Percentiles rank a stretch among this genome's conserved stretches.
phyloP scores from a whole-genome alignment of 1,140 invertebrate species.

The Platorchestia sp. region DNA sequence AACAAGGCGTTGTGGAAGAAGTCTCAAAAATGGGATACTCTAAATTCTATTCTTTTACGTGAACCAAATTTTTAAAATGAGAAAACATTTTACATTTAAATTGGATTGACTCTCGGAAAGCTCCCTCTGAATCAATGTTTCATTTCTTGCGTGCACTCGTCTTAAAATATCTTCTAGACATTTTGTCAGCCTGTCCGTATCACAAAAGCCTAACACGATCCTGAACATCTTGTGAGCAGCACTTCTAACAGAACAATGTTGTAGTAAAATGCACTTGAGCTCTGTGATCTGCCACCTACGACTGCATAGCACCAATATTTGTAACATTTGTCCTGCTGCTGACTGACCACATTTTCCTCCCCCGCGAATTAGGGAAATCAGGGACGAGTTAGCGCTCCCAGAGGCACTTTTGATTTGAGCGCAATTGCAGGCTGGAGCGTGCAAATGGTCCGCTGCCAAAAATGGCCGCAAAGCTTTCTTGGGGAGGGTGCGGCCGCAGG shows the following conservation, averaged over 20 bases:
- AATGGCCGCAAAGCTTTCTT: constrained; percentile 33
- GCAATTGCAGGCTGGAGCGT: neutral
- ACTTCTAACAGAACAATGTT: neutral
- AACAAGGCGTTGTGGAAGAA: too few species aligned
- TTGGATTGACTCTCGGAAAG: too few species aligned
- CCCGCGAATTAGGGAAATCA: constrained; percentile 35
- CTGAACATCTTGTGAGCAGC: neutral
- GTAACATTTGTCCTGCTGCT: neutral
- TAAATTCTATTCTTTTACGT: too few species aligned
- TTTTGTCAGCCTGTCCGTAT: neutral
- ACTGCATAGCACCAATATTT: neutral
- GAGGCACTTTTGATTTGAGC: constrained; percentile 3
- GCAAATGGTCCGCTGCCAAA: constrained; percentile 16
- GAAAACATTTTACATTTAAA: too few species aligned
- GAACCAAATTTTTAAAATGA: too few species aligned
- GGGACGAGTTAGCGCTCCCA: neutral
- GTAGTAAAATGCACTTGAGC: neutral
- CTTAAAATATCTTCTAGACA: neutral
- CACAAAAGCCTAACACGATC: neutral
- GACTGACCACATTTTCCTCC: constrained; percentile 16
- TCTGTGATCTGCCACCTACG: neutral
- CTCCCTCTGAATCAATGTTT: too few species aligned
- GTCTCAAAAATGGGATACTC: too few species aligned
- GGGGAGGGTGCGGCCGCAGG: neutral
- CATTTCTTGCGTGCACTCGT: too few species aligned